These are phyloP conservation scores for Atherix ibis DNA, from an alignment of 2,888 invertebrate species.

Conservation along the genomic window DNA sequence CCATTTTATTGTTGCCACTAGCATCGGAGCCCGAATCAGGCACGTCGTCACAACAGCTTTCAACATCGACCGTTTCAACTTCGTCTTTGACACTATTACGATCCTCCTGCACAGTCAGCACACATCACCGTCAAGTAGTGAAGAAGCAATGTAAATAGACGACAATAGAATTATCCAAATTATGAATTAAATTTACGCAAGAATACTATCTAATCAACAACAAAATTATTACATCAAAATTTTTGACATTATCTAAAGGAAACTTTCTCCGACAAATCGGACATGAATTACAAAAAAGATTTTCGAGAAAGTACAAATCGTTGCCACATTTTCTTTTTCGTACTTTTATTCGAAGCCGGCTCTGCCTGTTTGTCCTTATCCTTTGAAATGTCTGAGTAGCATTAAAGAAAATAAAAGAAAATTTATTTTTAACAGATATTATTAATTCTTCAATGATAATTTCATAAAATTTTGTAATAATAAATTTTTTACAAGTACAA, in stretches of 20 bases:
- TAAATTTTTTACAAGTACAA: too few species aligned
- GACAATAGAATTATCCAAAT: not conserved
- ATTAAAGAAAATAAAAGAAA: not conserved
- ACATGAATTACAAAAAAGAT: constrained; percentile 37
- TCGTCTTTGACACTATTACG: constrained; percentile 35
- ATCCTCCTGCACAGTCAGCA: constrained; percentile 16
- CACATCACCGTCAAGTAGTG: not conserved
- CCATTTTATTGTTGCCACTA: constrained; percentile 18
- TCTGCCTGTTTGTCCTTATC: constrained; percentile 53
- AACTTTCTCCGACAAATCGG: constrained; percentile 42
- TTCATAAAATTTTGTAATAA: too few species aligned
- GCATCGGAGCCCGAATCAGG: constrained; percentile 31
- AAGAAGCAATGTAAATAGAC: not conserved
- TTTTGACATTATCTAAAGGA: constrained; percentile 37
- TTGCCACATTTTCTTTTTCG: constrained; percentile 49
- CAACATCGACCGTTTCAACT: constrained; percentile 53
- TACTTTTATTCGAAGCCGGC: constrained; percentile 47
- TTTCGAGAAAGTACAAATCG: constrained; percentile 33
- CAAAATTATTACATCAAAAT: constrained; percentile 40
- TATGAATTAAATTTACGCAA: not conserved
- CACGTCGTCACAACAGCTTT: constrained; percentile 36
- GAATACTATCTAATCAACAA: not conserved
- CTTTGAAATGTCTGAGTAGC: constrained; percentile 43
- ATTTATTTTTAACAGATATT: too few species aligned
- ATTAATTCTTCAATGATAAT: too few species aligned